Evolutionary conservation across 2,113 vertebrate species (phyloP).

Genomic region (Centropus bengalensis): DNA sequence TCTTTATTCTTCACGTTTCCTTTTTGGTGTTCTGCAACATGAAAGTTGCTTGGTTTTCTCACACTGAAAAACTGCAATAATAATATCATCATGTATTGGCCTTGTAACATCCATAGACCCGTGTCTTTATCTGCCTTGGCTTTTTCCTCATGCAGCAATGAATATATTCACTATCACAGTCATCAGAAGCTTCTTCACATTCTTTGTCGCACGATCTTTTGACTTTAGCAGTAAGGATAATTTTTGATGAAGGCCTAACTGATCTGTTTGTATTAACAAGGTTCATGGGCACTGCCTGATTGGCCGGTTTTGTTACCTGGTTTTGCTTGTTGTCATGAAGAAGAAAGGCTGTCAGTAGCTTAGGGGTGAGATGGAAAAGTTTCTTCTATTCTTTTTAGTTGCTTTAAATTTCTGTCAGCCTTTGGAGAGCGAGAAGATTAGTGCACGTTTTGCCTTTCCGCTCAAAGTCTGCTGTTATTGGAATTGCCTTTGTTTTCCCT

Average conservation of each 20-base stretch:
- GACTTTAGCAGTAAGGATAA: not conserved
- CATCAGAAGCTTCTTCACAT: not conserved
- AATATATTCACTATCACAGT: not conserved
- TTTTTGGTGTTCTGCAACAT: not conserved
- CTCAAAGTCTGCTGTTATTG: not conserved
- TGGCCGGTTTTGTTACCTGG: not conserved
- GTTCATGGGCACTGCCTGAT: not conserved
- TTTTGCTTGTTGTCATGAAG: not conserved
- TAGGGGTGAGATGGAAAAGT: not conserved
- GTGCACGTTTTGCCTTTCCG: not conserved
- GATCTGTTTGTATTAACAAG: not conserved
- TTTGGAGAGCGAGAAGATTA: not conserved
- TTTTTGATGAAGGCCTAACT: not conserved
- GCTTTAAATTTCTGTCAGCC: not conserved
- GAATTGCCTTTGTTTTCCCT: not conserved
- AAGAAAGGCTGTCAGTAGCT: not conserved
- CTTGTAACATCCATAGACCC: not conserved
- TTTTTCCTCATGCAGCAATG: not conserved
- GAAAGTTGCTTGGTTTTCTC: not conserved
- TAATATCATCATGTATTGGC: not conserved
- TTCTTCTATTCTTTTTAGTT: not conserved
- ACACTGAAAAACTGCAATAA: not conserved
- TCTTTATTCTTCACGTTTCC: not conserved
- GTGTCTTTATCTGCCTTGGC: not conserved
- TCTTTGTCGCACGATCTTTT: not conserved